Base-by-base conservation (phyloP, 2,888 invertebrate genomes). In the Acleris holmiana region DNA sequence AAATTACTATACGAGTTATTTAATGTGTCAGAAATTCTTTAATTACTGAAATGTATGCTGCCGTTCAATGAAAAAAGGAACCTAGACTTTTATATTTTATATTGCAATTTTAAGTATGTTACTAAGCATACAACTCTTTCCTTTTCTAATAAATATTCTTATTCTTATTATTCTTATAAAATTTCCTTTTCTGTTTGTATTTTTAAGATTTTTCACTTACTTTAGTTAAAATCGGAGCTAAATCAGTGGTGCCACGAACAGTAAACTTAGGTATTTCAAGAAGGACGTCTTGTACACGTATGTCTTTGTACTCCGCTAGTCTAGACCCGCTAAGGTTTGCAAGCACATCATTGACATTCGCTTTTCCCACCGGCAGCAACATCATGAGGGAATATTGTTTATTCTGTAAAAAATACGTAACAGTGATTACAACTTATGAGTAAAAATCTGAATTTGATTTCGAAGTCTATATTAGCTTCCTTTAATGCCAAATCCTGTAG, bases 321-420 rank as follows among this genome's bases (percentile, higher is more conserved):
- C 82, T 83, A 0, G 72, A 71, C 4, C 78, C 76, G 0, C 80
- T 84, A 56, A 93, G 69, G 0, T 77, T 71, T 0, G 71, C 62
- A 0, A 93, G 67, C 0, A 89, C 73, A 0, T 71, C 69, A 2
- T 81, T 74, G 0, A 93, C 74, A 15, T 77, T 82, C 7, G 83
- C 71, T 4, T 75, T 64, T 15, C 76, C 66, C 2, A 81, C 79
- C 0, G 94, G 94, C 15, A 93, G 68, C 13, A 94, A 83, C 1
- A 93, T 67, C 69, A 93, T 84, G 71, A 94, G 75, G 0, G 91
- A 88, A 71, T 93, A 93, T 60, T 91, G 83, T 7, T 88, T 78
- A 15, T 80, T 79, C 93, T 94, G 82, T 13, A 85, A 87, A 44
- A 41, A 44, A 44, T 44, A 17, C n/a, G 7, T 44, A 17, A 44